These are phyloP conservation scores for Sternotherus odoratus DNA, from an alignment of 2,797 vertebrate genomes.

Conservation along the genomic window DNA sequence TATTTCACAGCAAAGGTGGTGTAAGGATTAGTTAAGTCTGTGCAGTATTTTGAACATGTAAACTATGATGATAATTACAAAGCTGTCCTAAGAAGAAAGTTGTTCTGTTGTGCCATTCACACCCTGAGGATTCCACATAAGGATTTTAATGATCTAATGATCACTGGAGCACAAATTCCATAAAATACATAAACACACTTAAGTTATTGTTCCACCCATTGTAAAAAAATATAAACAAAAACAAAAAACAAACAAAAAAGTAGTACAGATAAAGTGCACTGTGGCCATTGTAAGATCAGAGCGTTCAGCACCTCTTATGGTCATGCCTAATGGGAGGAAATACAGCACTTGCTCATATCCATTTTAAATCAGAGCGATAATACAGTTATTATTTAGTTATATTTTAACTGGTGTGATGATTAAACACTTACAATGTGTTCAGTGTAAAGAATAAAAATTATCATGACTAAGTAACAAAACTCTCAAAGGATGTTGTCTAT, in stretches of 20 bases:
- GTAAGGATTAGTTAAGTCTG: background rate
- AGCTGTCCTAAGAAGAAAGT: background rate
- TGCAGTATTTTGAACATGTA: background rate
- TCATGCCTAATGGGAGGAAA: background rate
- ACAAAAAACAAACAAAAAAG: background rate
- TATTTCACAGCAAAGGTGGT: background rate
- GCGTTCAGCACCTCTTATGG: accelerated
- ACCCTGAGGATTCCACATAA: background rate
- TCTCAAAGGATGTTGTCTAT: accelerated
- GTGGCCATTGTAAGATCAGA: accelerated
- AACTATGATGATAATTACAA: background rate
- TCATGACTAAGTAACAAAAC: background rate
- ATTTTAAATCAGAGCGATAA: background rate
- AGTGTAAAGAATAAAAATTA: background rate
- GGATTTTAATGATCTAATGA: background rate
- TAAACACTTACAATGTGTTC: background rate
- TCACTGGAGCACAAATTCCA: background rate
- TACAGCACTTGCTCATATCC: background rate
- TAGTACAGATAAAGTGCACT: background rate
- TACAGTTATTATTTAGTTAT: background rate
- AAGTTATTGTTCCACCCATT: background rate
- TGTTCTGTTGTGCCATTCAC: background rate
- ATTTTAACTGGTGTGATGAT: background rate
- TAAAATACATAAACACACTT: background rate
- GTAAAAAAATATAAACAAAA: background rate